Evolutionary conservation across 2,888 invertebrate genomes (phyloP).

Genomic region (Eurytoma californica): DNA sequence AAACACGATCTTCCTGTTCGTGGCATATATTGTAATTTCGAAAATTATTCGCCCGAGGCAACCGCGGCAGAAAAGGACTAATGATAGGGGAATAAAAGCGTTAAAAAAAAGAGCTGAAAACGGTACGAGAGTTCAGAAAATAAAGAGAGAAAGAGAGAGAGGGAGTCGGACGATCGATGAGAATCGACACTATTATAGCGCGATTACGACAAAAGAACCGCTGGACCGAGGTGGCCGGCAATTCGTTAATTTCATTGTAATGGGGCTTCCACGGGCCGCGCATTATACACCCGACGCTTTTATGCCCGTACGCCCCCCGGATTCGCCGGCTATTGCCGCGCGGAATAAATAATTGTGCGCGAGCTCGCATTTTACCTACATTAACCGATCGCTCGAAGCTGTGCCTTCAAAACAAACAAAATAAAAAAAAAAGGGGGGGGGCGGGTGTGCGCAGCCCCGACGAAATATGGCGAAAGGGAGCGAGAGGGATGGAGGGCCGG

Average conservation of each 20-base stretch:
- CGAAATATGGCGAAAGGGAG: neutral
- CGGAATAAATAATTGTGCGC: conserved; percentile 61
- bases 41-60: neutral
- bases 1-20: conserved; percentile 30
- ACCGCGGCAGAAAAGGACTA: conserved; percentile 23
- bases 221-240: conserved; percentile 52
- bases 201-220: conserved; percentile 54
- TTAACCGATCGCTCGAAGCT: neutral
- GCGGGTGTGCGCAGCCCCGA: neutral
- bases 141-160: neutral
- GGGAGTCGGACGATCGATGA: neutral
- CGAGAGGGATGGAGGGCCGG: neutral
- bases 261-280: conserved; percentile 54
- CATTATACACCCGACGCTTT: conserved; percentile 57
- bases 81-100: conserved; percentile 21
- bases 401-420: neutral
- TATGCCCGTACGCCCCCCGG: conserved; percentile 52
- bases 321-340: neutral
- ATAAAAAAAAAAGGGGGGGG: neutral
- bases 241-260: conserved; percentile 65
- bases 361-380: neutral
- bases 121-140: neutral
- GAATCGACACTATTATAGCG: conserved; percentile 37
- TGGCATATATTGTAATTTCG: conserved; percentile 56
- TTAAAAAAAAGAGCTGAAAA: conserved; percentile 3